These are phyloP conservation scores for Xestoiulus laeticollis DNA, from an alignment of 2,888 invertebrate species.

Conservation along the genomic window DNA sequence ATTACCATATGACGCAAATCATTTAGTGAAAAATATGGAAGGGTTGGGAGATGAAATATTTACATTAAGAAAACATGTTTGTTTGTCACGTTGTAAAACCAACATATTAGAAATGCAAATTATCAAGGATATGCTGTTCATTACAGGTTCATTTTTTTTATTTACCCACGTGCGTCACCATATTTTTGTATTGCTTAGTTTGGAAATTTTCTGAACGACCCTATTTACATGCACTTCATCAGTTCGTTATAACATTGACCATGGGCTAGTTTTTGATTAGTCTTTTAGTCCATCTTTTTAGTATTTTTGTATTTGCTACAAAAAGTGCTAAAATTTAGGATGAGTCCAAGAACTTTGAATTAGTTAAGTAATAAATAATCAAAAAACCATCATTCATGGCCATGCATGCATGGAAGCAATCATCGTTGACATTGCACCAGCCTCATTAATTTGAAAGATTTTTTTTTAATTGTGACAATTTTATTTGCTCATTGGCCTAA, in stretches of 20 bases:
- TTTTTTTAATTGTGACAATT: conserved; percentile 14
- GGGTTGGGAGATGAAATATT: background rate
- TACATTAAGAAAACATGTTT: background rate
- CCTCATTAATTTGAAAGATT: background rate
- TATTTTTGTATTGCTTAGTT: background rate
- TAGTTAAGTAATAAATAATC: background rate
- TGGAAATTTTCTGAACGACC: background rate
- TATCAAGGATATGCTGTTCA: background rate
- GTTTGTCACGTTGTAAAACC: background rate
- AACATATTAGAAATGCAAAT: background rate
- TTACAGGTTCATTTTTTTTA: background rate
- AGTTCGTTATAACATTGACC: background rate
- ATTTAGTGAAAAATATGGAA: background rate
- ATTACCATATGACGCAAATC: conserved; percentile 11
- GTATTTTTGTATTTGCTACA: background rate
- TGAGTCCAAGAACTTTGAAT: background rate
- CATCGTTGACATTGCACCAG: conserved; percentile 20
- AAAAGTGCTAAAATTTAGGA: background rate
- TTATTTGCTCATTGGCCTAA: conserved; percentile 17
- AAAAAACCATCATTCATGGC: background rate
- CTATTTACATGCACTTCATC: too few species aligned
- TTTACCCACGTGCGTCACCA: background rate
- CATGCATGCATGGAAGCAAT: background rate
- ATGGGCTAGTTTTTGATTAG: background rate
- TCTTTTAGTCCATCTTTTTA: background rate